phyloP scores from a whole-genome alignment of 2,888 invertebrate species.

The Imbricaverruca yamaguchii region DNA sequence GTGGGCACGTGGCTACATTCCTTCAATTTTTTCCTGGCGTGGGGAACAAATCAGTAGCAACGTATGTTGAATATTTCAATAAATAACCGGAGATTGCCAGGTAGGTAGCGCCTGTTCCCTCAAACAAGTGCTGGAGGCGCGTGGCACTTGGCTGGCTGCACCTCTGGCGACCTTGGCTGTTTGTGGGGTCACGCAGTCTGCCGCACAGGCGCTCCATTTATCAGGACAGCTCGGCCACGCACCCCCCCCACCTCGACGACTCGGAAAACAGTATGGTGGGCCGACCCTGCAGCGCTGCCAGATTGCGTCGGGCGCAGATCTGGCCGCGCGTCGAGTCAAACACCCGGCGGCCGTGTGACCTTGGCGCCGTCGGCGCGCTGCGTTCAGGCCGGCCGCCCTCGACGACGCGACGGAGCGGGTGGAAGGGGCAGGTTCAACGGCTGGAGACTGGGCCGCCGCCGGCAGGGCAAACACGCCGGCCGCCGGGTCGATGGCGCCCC shows the following conservation, averaged over 20 bases:
- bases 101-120: background rate
- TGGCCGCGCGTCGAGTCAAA: background rate
- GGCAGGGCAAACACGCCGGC: background rate
- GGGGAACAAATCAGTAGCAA: too few species aligned
- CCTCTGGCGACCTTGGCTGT: background rate
- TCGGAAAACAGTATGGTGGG: slow-evolving; percentile 8
- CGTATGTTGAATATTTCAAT: too few species aligned
- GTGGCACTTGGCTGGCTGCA: background rate
- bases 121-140: too few species aligned
- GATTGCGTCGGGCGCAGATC: background rate
- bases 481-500: background rate
- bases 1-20: too few species aligned
- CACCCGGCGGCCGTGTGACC: background rate
- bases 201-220: background rate
- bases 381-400: background rate
- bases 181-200: slow-evolving; percentile 1
- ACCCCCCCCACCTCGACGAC: background rate
- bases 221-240: background rate
- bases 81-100: background rate
- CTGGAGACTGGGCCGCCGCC: background rate
- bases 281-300: background rate
- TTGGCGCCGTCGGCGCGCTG: background rate
- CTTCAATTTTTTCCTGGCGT: too few species aligned
- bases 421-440: slow-evolving; percentile 5
- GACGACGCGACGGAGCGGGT: background rate